A percentile compares a stretch with the other conserved stretches of the same genome.
phyloP scores from a whole-genome alignment of 2,113 vertebrate species.

The Ailuropoda melanoleuca region DNA sequence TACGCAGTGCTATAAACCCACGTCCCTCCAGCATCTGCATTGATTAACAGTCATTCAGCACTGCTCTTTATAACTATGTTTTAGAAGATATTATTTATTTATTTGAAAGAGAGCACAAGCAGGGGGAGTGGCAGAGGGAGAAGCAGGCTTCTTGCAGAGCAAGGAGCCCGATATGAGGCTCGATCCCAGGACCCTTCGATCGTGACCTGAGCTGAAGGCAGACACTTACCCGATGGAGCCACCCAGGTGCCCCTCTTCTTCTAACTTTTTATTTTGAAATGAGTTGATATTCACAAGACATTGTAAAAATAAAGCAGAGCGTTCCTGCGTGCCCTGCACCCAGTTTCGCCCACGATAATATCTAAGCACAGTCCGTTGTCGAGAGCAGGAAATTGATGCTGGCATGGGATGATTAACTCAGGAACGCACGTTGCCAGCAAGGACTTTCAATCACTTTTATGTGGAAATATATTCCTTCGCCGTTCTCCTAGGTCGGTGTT shows the following conservation, averaged over 20 bases:
- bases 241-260: not conserved
- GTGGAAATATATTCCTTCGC: not conserved
- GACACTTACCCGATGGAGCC: no score
- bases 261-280: not conserved
- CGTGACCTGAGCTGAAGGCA: not conserved
- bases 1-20: fast-evolving
- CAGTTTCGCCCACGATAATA: not conserved
- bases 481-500: not conserved
- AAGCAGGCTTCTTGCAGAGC: not conserved
- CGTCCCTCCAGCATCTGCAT: no score
- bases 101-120: not conserved
- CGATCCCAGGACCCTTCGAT: not conserved
- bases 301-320: not conserved
- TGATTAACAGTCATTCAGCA: not conserved
- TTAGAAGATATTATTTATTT: not conserved
- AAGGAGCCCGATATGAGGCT: fast-evolving
- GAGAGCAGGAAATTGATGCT: not conserved
- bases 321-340: not conserved
- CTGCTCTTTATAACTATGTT: not conserved
- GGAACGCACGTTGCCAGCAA: not conserved
- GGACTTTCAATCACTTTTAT: not conserved
- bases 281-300: not conserved
- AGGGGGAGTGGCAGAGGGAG: not conserved
- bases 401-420: not conserved
- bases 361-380: not conserved